These are phyloP conservation scores for Mamestra brassicae DNA, from an alignment of 2,888 invertebrate genomes.

Conservation along the genomic window DNA sequence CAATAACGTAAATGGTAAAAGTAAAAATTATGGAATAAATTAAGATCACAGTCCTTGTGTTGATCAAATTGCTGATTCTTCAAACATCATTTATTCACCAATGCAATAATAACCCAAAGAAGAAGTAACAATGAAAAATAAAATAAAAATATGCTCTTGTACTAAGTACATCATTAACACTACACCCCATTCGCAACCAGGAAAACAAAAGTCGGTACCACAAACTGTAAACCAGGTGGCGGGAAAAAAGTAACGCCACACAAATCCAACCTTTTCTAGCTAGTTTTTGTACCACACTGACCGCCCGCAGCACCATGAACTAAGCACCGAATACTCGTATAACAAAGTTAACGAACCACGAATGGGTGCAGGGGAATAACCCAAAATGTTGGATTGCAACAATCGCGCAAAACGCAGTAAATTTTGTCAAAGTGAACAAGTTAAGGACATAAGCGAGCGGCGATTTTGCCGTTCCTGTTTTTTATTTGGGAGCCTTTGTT, in stretches of 20 bases:
- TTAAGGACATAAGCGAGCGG: constrained; percentile 63
- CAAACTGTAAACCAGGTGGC: constrained; percentile 39
- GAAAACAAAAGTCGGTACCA: constrained; percentile 32
- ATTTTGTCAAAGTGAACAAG: constrained; percentile 75
- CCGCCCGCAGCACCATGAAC: constrained; percentile 81
- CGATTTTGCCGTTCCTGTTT: constrained; percentile 25
- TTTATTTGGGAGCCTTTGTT: constrained; percentile 36
- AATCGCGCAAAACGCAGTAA: constrained; percentile 86
- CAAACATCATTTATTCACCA: too few species aligned
- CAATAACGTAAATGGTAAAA: too few species aligned
- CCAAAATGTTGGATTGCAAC: constrained; percentile 87
- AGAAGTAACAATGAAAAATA: too few species aligned
- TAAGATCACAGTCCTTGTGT: too few species aligned
- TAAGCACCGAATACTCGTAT: constrained; percentile 84
- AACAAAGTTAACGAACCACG: constrained; percentile 89
- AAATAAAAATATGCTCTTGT: neutral
- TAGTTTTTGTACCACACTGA: constrained; percentile 62
- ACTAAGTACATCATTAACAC: constrained; percentile 34
- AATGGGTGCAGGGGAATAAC: constrained; percentile 85
- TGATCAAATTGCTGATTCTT: too few species aligned
- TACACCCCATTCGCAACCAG: constrained; percentile 11
- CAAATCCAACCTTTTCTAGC: constrained; percentile 55
- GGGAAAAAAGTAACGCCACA: constrained; percentile 47
- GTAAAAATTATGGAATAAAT: too few species aligned
- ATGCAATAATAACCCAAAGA: too few species aligned